Evolutionary conservation across 2,888 invertebrate species (phyloP).

Genomic region (Phortica magna): DNA sequence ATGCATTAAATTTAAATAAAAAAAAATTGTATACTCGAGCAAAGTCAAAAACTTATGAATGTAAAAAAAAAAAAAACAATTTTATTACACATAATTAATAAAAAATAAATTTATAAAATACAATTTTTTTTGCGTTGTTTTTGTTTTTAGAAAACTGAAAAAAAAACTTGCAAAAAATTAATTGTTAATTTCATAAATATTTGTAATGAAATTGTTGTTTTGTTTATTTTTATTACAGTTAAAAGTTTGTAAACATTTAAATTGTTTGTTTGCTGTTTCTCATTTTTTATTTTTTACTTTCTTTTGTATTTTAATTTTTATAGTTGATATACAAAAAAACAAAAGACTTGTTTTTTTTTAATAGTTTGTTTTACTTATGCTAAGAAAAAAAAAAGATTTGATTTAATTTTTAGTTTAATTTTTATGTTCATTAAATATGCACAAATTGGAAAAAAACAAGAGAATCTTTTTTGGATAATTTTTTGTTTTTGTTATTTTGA

Average conservation of each 20-base stretch:
- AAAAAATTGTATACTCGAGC: not conserved
- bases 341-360: not conserved
- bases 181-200: not conserved
- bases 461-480: not conserved
- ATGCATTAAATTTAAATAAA: not conserved
- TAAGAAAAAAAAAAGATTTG: conserved; percentile 11
- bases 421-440: conserved; percentile 10
- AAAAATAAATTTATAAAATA: not conserved
- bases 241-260: conserved; percentile 9
- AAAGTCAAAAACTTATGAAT: not conserved
- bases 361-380: not conserved
- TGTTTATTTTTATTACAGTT: conserved; percentile 18
- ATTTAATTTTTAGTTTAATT: not conserved
- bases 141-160: conserved; percentile 1
- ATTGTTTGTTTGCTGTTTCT: not conserved
- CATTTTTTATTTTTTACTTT: not conserved
- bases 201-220: not conserved
- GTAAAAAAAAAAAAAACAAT: conserved; percentile 13
- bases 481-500: not conserved
- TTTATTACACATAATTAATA: not conserved
- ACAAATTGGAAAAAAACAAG: not conserved
- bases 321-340: conserved; percentile 8
- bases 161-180: not conserved
- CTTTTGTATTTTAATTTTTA: not conserved
- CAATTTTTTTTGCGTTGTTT: too few relatives aligned